Percentiles rank a stretch among this genome's conserved stretches.
Evolutionary conservation across 2,113 vertebrate species (phyloP).

Genomic region (human): DNA sequence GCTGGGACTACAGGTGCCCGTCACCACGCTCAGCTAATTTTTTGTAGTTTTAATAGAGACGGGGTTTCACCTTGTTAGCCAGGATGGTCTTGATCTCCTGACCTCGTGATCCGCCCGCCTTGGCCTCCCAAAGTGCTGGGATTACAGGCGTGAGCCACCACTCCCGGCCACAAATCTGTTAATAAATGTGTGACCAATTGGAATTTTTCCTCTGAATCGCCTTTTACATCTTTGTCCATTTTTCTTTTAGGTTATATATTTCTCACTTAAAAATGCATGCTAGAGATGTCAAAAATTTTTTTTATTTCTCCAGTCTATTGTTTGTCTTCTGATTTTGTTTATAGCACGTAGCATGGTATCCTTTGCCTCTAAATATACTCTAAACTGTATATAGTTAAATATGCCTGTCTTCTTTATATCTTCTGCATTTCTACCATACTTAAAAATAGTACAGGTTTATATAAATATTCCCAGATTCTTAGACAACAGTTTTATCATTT

Average conservation of each 20-base stretch:
- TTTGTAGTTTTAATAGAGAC: too few species aligned
- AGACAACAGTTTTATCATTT: not conserved
- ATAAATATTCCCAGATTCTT: not conserved
- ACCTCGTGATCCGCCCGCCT: too few species aligned
- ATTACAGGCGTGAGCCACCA: too few species aligned
- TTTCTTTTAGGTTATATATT: not conserved
- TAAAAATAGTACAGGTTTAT: not conserved
- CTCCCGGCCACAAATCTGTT: too few species aligned
- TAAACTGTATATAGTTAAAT: not conserved
- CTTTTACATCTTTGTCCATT: not conserved
- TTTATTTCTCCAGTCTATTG: not conserved
- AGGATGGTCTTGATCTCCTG: too few species aligned
- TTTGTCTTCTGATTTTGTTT: not conserved
- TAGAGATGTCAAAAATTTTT: not conserved
- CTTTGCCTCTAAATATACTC: not conserved
- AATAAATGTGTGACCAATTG: not conserved
- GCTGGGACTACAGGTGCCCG: too few species aligned
- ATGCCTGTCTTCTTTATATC: not conserved
- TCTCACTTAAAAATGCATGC: not conserved
- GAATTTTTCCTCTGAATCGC: not conserved
- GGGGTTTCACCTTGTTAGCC: too few species aligned
- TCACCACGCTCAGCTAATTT: too few species aligned
- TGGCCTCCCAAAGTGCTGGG: too few species aligned
- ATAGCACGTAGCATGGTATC: not conserved
- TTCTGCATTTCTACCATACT: not conserved